Percentiles rank a stretch among this genome's conserved stretches.
Conservation (phyloP, 2,888 invertebrate genomes). For the Stramonita haemastoma region DNA sequence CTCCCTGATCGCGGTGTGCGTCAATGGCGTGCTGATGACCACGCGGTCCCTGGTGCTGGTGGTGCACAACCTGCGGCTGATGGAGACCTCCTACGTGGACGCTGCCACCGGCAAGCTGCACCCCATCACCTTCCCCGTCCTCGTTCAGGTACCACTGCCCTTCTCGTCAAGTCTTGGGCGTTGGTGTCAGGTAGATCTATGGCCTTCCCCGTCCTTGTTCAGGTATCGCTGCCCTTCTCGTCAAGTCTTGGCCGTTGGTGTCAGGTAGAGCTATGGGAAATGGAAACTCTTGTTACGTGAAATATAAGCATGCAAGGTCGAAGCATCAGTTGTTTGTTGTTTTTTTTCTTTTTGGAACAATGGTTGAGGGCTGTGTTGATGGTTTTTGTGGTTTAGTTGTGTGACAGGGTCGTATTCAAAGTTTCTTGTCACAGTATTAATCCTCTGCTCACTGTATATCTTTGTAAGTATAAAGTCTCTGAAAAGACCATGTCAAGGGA, state of each 20-base stretch:
- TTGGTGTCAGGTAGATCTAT: too few species aligned
- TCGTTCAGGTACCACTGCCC: slow-evolving; percentile 66
- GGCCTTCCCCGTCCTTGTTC: slow-evolving; percentile 66
- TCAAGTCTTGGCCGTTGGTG: neutral
- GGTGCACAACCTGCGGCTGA: slow-evolving; percentile 59
- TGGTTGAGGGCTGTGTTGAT: too few species aligned
- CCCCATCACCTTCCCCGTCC: slow-evolving; percentile 64
- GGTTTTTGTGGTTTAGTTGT: too few species aligned
- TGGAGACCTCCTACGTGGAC: slow-evolving; percentile 64
- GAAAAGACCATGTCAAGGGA: too few species aligned
- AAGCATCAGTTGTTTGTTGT: neutral
- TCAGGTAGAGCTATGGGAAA: too few species aligned
- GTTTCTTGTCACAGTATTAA: too few species aligned
- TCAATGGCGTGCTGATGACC: slow-evolving; percentile 68
- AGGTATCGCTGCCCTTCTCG: slow-evolving; percentile 58
- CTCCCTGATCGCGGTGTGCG: slow-evolving; percentile 66
- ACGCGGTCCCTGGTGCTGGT: slow-evolving; percentile 61
- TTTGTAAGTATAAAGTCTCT: too few species aligned
- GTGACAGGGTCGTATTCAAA: too few species aligned
- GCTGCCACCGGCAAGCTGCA: slow-evolving; percentile 58
- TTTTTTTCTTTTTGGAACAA: neutral
- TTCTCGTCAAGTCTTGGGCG: neutral
- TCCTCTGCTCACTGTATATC: too few species aligned
- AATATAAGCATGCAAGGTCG: neutral
- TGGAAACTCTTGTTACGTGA: too few species aligned